Evolutionary conservation across 2,888 invertebrate species (phyloP), one percentile per base, ranked within the genome.

Genomic region (Synergus laeviventris): DNA sequence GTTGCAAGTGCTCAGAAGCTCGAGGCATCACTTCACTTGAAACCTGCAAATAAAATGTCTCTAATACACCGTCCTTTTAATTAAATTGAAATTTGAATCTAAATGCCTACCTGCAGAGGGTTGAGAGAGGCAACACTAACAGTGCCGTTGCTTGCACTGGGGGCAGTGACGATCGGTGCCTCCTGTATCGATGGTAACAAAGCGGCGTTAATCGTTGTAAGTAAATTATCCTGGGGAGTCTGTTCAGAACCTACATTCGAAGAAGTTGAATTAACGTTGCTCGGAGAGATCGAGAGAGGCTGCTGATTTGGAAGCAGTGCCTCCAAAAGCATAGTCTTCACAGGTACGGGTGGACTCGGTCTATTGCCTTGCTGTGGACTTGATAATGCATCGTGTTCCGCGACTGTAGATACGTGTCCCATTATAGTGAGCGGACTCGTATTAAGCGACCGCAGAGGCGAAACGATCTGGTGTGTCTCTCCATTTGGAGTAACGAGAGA

Each of bases 321-420:
- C 88, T 94, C 94, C 77, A 95, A 91, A 76, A 95, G 93, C 92
- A 95, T 94, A 21, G 94, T 94, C 82, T 95, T 95, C 85, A 94
- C 94, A 61, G 94, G 93, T 11, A 70, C 92, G 4, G 93, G 92
- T 74, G 93, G 92, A 60, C 92, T 93, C 86, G 91, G 92, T 76
- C 92, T 92, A 3, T 92, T 91, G 21, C 91, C 89, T 82, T 81
- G 83, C 14, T 83, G 78, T 18, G 82, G 78, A 45, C 82, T 74
- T n/a, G 82, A 76, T 11, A 87, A 74, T 5, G 77, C 79, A 89
- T 87, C 80, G 87, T 86, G 78, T 88, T 89, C 93, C 78, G 89
- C 91, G 77, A 86, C 92, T 88, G 90, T 91, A 1, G 90, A 86
- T 78, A 91, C 80, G 81, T 87, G 92, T 78, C 84, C 86, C 85